Conservation (phyloP, 2,113 vertebrate species). For the Nesoenas mayeri region DNA sequence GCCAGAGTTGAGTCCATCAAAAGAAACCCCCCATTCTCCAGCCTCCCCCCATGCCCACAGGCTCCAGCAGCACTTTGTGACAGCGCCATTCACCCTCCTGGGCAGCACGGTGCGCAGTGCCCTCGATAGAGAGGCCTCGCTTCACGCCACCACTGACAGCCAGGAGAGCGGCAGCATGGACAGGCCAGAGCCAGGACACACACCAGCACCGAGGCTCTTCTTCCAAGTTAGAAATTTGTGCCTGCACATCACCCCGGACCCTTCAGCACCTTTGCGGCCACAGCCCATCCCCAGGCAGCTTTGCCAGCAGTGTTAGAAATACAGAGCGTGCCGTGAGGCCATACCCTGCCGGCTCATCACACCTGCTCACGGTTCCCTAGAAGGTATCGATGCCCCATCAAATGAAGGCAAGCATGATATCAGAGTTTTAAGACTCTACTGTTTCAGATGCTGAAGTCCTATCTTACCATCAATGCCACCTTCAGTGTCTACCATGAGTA, state of each 20-base stretch:
- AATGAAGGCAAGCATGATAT: neutral
- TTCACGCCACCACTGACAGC: neutral
- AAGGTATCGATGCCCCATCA: neutral
- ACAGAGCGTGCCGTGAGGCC: neutral
- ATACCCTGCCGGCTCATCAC: neutral
- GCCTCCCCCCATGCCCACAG: neutral
- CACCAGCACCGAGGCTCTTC: neutral
- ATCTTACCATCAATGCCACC: neutral
- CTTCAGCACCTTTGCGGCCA: neutral
- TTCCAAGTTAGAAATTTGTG: rapidly evolving
- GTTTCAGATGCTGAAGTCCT: neutral
- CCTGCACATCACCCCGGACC: neutral
- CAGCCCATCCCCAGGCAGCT: neutral
- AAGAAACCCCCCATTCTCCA: neutral
- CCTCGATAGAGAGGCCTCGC: neutral
- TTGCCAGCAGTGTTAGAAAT: neutral
- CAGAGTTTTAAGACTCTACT: neutral
- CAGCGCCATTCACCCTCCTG: neutral
- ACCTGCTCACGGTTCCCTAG: neutral
- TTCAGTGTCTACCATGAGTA: neutral
- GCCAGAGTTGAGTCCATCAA: neutral
- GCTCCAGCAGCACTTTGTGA: neutral
- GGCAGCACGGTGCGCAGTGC: neutral
- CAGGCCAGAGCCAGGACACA: neutral
- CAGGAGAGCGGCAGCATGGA: neutral